Conservation (phyloP, 2,888 invertebrate genomes). For the Cerastis rubricosa region DNA sequence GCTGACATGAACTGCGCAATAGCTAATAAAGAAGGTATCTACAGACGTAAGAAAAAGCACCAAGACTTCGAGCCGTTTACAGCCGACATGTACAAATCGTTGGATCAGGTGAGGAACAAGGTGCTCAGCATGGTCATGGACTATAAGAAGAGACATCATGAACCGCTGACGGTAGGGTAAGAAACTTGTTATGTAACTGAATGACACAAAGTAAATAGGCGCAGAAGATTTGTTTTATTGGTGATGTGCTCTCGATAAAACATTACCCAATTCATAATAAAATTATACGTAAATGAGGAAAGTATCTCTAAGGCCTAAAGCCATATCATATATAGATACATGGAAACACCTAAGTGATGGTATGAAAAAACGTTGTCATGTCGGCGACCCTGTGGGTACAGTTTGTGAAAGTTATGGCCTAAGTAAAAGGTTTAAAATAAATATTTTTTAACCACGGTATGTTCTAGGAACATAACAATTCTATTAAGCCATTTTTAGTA, state of each 20-base stretch:
- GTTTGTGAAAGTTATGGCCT: background rate
- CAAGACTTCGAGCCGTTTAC: constrained; percentile 94
- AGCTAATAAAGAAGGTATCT: constrained; percentile 93
- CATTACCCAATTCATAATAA: background rate
- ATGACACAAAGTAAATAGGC: background rate
- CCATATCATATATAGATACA: background rate
- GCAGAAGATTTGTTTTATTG: constrained; percentile 29
- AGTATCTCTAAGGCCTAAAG: background rate
- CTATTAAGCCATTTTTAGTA: background rate
- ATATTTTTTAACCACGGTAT: background rate
- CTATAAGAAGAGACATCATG: constrained; percentile 67
- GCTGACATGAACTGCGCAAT: constrained; percentile 91
- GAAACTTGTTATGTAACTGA: background rate
- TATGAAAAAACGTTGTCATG: background rate
- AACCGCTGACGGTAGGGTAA: constrained; percentile 37
- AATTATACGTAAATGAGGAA: background rate
- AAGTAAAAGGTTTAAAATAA: background rate
- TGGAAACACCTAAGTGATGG: background rate
- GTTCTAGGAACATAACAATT: background rate
- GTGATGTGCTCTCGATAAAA: background rate
- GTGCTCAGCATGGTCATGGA: constrained; percentile 72
- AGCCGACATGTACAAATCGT: constrained; percentile 89
- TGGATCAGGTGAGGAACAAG: constrained; percentile 72
- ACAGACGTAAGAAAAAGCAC: constrained; percentile 92
- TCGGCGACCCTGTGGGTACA: background rate